A percentile compares a stretch with the other conserved stretches of the same genome.
phyloP scores from a whole-genome alignment of 2,797 vertebrate species.

The Macropus fuliginosus region DNA sequence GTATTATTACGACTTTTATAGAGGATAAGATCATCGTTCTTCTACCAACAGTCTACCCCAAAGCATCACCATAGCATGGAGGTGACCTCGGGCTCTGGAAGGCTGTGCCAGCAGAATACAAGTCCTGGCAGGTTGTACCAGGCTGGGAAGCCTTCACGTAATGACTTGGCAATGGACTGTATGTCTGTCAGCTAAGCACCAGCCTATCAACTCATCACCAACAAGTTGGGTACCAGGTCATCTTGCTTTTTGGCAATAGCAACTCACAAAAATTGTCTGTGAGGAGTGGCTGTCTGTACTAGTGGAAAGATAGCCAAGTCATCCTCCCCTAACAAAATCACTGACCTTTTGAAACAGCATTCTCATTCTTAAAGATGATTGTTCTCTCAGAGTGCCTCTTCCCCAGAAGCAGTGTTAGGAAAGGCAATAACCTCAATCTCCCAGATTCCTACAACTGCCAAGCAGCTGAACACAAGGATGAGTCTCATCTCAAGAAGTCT shows the following conservation, averaged over 20 bases:
- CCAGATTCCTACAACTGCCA: background rate
- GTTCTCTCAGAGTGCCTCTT: background rate
- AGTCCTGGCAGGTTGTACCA: background rate
- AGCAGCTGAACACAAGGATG: background rate
- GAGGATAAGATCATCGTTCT: background rate
- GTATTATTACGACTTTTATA: background rate
- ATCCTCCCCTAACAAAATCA: background rate
- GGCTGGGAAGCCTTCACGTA: background rate
- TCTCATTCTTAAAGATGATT: background rate
- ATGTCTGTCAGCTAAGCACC: background rate
- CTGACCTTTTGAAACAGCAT: background rate
- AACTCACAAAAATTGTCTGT: background rate
- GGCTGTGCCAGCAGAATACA: background rate
- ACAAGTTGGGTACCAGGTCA: background rate
- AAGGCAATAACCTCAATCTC: background rate
- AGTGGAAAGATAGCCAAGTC: background rate
- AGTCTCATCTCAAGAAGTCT: background rate
- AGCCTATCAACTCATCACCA: background rate
- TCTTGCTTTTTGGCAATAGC: background rate
- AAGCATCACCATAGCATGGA: background rate
- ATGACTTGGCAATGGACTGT: background rate
- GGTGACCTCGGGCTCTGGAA: background rate
- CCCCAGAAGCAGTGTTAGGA: background rate
- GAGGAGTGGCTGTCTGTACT: background rate
- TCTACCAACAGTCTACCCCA: background rate